These are phyloP conservation scores for Ligdia adustata DNA, from an alignment of 2,888 invertebrate genomes.

Conservation along the genomic window DNA sequence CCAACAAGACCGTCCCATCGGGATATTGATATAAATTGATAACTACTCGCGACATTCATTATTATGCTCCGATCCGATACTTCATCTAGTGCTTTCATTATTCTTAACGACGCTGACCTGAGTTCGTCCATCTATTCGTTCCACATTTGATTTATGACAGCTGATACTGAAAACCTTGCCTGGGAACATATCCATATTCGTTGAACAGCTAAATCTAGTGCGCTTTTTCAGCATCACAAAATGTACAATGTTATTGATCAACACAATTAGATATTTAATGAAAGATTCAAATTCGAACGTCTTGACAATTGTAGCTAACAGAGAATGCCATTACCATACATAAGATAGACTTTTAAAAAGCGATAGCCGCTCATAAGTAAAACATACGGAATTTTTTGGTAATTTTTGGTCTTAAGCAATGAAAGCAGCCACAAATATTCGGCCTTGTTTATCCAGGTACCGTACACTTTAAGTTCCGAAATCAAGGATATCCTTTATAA, in stretches of 20 bases:
- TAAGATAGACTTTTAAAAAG: no score
- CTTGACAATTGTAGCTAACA: no score
- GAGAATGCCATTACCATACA: no score
- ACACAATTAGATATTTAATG: no score
- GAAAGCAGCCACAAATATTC: conserved; percentile 13
- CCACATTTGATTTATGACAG: conserved; percentile 34
- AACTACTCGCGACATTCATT: conserved; percentile 76
- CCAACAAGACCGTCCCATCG: conserved; percentile 76
- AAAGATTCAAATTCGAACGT: no score
- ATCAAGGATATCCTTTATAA: conserved; percentile 24
- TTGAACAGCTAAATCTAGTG: no score
- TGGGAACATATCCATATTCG: no score
- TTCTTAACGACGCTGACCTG: conserved; percentile 60
- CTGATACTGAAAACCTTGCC: not conserved
- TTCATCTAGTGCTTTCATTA: conserved; percentile 71
- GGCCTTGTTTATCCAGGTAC: conserved; percentile 20
- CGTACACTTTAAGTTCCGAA: conserved; percentile 6
- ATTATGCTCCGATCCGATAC: conserved; percentile 69
- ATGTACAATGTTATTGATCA: no score
- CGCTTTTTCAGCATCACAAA: no score
- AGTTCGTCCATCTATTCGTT: conserved; percentile 51
- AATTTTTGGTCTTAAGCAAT: not conserved
- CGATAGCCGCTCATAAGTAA: no score
- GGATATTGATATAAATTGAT: conserved; percentile 84
- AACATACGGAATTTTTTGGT: no score